Evolutionary conservation across 1,140 invertebrate species (phyloP), one percentile per base, ranked within the genome.

Genomic region (Zaprionus ornatus): DNA sequence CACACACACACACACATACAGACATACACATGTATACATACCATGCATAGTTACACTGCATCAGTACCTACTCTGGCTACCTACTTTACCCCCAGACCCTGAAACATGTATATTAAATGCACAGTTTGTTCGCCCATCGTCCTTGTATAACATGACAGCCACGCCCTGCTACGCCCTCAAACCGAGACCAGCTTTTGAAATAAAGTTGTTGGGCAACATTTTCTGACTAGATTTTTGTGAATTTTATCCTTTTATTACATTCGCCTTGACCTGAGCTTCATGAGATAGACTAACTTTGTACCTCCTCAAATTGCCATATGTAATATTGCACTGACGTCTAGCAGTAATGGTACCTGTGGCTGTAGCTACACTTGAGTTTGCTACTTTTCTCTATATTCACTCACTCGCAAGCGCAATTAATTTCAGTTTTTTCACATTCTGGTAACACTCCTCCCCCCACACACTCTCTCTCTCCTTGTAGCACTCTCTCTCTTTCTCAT

Each of bases 111-210:
- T 59, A 52, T 40, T 62, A 63, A 71, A 71, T 59, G 59, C 73
- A 70, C 67, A 75, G 59, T 75, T 75, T 70, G 65, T 74, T 74
- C 37, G 66, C 65, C 59, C 66, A 21, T 29, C 40, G 50, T 45
- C 21, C 52, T 48, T 59, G 55, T 42, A 32, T 5, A 32, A 32
- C 13, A 37, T 32, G 15, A 23, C 35, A 60, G 7, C 4, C 15
- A 15, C 15, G 13, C 10, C 37, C 17, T 15, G n/a, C 17, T 17
- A 7, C 42, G n/a, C 45, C 19, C 9, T 19, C 15, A 15, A n/a
- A 5, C 25, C 6, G 25, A 27, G 6, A 27, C 25, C 25, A 27
- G 25, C 29, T 10, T 32, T 32, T 3, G 15, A 45, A 7, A 50
- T 21, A 23, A 21, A 12, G 9, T 48, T 42, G 6, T 42, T 10